phyloP scores from a whole-genome alignment of 2,888 invertebrate genomes.

The Eristalinus aeneus region DNA sequence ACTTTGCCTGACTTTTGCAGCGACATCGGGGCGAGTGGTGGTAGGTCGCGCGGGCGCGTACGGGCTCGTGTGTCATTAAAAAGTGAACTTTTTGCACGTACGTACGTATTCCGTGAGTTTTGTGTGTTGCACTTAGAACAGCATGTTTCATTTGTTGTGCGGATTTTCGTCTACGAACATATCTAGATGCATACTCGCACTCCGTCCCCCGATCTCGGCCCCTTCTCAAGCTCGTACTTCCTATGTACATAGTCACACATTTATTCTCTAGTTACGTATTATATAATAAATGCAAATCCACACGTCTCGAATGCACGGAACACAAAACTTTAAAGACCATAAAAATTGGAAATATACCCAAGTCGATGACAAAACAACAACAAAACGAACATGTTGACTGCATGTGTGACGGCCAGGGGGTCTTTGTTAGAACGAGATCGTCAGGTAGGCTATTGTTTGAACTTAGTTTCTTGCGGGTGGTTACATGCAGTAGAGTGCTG shows the following conservation, averaged over 20 bases:
- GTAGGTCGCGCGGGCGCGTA: conserved; percentile 1
- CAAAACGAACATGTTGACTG: not conserved
- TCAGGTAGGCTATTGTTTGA: conserved; percentile 35
- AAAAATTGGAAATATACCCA: conserved; percentile 41
- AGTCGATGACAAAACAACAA: conserved; percentile 25
- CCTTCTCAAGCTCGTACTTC: conserved; percentile 41
- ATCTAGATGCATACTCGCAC: conserved; percentile 6
- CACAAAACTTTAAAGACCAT: conserved; percentile 30
- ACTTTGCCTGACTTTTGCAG: not conserved
- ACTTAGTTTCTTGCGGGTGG: conserved; percentile 48
- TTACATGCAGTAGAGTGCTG: not conserved
- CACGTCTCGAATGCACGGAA: conserved; percentile 62
- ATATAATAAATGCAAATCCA: conserved; percentile 65
- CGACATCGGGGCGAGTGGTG: conserved; percentile 2
- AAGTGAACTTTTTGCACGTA: conserved; percentile 62
- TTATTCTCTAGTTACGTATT: conserved; percentile 1
- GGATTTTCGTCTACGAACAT: conserved; percentile 47
- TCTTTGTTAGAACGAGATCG: conserved; percentile 60
- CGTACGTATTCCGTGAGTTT: conserved; percentile 27
- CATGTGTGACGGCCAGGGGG: conserved; percentile 6
- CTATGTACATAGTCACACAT: conserved; percentile 45
- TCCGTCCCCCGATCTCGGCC: not conserved
- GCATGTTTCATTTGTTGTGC: not conserved
- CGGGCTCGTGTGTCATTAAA: conserved; percentile 56
- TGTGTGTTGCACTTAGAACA: conserved; percentile 12